Evolutionary conservation across 2,888 invertebrate genomes (phyloP).

Genomic region (Callosobruchus maculatus): DNA sequence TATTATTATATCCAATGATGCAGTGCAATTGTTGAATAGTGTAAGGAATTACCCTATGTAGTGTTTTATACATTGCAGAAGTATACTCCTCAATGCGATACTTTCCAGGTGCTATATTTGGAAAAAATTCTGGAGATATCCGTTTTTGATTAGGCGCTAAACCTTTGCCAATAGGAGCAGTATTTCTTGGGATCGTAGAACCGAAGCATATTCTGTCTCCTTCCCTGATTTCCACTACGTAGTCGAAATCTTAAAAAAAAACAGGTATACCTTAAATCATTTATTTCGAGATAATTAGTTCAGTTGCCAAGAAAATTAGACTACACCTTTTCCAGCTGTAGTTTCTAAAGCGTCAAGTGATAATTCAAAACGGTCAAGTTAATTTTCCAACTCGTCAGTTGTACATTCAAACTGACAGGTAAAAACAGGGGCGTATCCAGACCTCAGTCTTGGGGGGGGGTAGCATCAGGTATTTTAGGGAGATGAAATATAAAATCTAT

Average conservation of each 20-base stretch:
- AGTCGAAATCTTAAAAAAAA: constrained; percentile 37
- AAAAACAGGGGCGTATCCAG: too few species aligned
- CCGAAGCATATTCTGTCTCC: constrained; percentile 41
- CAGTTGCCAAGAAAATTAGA: too few species aligned
- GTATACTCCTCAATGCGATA: constrained; percentile 32
- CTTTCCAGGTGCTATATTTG: constrained; percentile 30
- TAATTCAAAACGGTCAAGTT: too few species aligned
- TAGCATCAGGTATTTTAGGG: too few species aligned
- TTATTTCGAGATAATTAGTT: too few species aligned
- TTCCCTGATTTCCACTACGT: constrained; percentile 39
- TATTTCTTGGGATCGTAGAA: constrained; percentile 32
- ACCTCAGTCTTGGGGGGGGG: too few species aligned
- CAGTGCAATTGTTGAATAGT: not conserved
- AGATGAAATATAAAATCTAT: too few species aligned
- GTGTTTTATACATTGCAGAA: constrained; percentile 28
- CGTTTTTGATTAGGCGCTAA: constrained; percentile 35
- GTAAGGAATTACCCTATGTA: constrained; percentile 31
- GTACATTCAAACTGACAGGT: too few species aligned
- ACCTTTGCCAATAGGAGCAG: constrained; percentile 35
- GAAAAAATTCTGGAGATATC: constrained; percentile 24
- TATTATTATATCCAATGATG: too few species aligned
- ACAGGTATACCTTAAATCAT: not conserved
- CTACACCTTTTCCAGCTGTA: too few species aligned
- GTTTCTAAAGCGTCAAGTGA: too few species aligned
- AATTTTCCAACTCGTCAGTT: too few species aligned